These are phyloP conservation scores for Parnassius smintheus DNA, from an alignment of 2,888 invertebrate genomes.

Conservation along the genomic window DNA sequence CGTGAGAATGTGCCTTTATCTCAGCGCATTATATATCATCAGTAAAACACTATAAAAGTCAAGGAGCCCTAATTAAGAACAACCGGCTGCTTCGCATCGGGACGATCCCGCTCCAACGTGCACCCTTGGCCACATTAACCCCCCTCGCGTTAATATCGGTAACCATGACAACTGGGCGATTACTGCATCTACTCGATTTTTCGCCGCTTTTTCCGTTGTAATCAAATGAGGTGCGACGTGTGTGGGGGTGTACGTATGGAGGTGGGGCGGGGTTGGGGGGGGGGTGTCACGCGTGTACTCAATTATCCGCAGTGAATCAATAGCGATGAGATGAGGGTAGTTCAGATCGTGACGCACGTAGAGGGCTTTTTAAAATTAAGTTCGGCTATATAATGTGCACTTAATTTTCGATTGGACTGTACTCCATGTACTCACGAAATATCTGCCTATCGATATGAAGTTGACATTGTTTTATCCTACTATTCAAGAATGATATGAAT, in stretches of 20 bases:
- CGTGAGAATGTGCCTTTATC: background rate
- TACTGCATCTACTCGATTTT: conserved; percentile 80
- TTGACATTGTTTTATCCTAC: background rate
- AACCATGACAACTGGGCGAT: conserved; percentile 73
- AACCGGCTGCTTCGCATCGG: conserved; percentile 7
- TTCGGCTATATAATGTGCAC: conserved; percentile 23
- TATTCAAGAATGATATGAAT: too few relatives aligned
- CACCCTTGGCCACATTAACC: conserved; percentile 30
- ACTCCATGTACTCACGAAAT: conserved; percentile 2
- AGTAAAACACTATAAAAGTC: conserved; percentile 18
- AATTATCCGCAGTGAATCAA: conserved; percentile 81
- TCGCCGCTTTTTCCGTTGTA: conserved; percentile 81
- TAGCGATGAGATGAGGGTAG: conserved; percentile 80
- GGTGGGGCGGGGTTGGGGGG: conserved; percentile 37
- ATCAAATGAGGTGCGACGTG: conserved; percentile 79
- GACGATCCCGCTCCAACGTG: conserved; percentile 19
- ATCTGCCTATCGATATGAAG: conserved; percentile 4
- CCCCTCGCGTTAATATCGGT: conserved; percentile 72
- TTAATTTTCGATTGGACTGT: conserved; percentile 23
- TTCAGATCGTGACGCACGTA: conserved; percentile 37
- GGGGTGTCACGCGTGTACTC: conserved; percentile 76
- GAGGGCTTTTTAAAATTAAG: conserved; percentile 28
- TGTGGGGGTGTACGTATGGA: conserved; percentile 53
- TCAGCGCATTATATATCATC: conserved; percentile 14
- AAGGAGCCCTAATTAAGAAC: conserved; percentile 22